Base-by-base conservation (phyloP, 2,113 vertebrate genomes). In the Otolemur garnettii region DNA sequence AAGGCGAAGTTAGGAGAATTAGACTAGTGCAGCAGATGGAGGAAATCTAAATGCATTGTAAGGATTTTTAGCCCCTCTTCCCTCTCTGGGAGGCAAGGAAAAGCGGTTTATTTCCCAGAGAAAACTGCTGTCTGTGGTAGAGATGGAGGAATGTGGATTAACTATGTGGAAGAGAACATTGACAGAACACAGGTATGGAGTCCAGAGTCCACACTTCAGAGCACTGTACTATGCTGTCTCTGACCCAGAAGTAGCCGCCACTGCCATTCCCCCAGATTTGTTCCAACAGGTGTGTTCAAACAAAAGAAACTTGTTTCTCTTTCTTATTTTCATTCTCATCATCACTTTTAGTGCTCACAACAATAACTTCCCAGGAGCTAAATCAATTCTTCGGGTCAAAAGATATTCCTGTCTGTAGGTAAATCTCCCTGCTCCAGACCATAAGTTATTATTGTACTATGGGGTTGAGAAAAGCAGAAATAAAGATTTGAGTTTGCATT, bases 111-210 rank as follows among this genome's bases (percentile, higher is more conserved):
- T n/a, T 94, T 95, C 59, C 35, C 72, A 78, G 26, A 87, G 33
- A 94, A 86, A 42, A 0, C 13, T 69, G 4, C 5, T 21, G n/a
- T 96, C 81, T 84, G 13, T 84, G 42, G 59, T 81, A 6, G 62
- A 94, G 26, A 69, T 66, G 5, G 18, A 78, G 17, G 33, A 9
- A 87, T 35, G 14, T 28, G 2, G 5, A 84, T 26, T 59, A 33
- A 94, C 11, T 74, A 79, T 84, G 91, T 80, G 66, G 28, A 93
- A 90, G 33, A 72, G 35, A 89, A 96, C 94, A 60, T 60, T 90
- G 5, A 50, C 11, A 66, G 18, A 38, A 71, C 30, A 57, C 59
- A 55, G 4, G 45, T 81, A 64, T 28, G 84, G 33, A 77, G 24
- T 74, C 19, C 22, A 62, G 26, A 90, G 42, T 28, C n/a, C 72